Evolutionary conservation across 2,797 vertebrate species (phyloP).

Genomic region (Sphaeramia orbicularis): DNA sequence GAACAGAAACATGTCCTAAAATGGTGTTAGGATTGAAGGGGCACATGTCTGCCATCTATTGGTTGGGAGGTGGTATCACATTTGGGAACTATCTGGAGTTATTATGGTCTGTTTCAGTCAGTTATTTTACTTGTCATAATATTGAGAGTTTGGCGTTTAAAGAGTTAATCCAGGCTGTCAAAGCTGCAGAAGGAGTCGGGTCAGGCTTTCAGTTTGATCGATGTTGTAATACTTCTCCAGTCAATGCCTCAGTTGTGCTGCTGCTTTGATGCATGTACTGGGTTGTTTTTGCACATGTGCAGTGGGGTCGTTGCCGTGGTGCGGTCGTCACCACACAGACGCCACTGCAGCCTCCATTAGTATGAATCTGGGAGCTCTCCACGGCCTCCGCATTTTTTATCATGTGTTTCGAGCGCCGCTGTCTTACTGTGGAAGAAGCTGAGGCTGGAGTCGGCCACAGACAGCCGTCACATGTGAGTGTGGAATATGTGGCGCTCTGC

Average conservation of each 20-base stretch:
- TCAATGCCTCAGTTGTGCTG: slow-evolving; percentile 69
- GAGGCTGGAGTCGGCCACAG: slow-evolving; percentile 32
- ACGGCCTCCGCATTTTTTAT: slow-evolving; percentile 38
- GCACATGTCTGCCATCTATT: too few species aligned
- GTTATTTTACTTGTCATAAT: too few species aligned
- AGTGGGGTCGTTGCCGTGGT: slow-evolving; percentile 8
- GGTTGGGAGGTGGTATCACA: too few species aligned
- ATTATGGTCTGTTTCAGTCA: too few species aligned
- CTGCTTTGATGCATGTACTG: slow-evolving; percentile 22
- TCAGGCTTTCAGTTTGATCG: slow-evolving; percentile 46
- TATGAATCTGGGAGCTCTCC: slow-evolving; percentile 17
- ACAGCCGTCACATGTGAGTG: slow-evolving; percentile 38
- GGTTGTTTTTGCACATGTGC: slow-evolving; percentile 53
- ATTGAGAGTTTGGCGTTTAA: too few species aligned
- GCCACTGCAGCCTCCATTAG: slow-evolving; percentile 30
- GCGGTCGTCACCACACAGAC: slow-evolving; percentile 33
- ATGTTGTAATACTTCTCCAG: too few species aligned
- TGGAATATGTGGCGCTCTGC: slow-evolving; percentile 50
- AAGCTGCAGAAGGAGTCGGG: slow-evolving; percentile 21
- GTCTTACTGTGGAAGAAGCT: slow-evolving; percentile 31
- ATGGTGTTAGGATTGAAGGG: too few species aligned
- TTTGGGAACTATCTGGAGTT: too few species aligned
- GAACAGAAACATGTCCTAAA: too few species aligned
- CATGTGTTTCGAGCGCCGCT: slow-evolving; percentile 20
- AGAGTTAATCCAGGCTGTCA: too few species aligned